Conservation (phyloP, 2,113 vertebrate species). For the Tachycineta bicolor region DNA sequence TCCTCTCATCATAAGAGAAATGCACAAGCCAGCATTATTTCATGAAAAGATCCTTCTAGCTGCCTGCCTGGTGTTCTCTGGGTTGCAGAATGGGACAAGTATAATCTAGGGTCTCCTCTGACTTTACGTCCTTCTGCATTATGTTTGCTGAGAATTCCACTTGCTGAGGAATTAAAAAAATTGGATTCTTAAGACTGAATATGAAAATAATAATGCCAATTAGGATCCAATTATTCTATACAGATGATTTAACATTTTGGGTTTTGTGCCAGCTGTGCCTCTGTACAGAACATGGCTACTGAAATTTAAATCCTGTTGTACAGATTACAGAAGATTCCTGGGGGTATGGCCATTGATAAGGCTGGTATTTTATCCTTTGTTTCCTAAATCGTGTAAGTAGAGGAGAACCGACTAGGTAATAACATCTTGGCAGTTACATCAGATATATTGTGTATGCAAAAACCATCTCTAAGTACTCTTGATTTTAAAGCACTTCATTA, state of each 20-base stretch:
- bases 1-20: neutral
- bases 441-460: neutral
- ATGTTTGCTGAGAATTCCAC: fast-evolving
- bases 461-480: neutral
- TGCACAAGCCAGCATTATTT: neutral
- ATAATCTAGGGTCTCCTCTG: neutral
- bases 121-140: neutral
- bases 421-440: neutral
- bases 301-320: neutral
- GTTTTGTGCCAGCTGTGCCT: neutral
- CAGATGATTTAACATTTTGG: neutral
- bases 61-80: neutral
- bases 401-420: neutral
- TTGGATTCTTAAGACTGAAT: neutral
- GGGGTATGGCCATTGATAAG: neutral
- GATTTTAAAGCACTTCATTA: constrained; percentile 12
- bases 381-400: neutral
- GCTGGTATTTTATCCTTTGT: neutral
- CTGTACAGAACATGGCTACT: neutral
- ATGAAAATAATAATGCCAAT: neutral
- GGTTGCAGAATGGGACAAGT: neutral
- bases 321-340: neutral
- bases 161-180: neutral
- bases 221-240: neutral
- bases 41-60: neutral